Percentiles rank a stretch among this genome's conserved stretches.
phyloP scores from a whole-genome alignment of 2,113 vertebrate species.

The Chaenocephalus aceratus region DNA sequence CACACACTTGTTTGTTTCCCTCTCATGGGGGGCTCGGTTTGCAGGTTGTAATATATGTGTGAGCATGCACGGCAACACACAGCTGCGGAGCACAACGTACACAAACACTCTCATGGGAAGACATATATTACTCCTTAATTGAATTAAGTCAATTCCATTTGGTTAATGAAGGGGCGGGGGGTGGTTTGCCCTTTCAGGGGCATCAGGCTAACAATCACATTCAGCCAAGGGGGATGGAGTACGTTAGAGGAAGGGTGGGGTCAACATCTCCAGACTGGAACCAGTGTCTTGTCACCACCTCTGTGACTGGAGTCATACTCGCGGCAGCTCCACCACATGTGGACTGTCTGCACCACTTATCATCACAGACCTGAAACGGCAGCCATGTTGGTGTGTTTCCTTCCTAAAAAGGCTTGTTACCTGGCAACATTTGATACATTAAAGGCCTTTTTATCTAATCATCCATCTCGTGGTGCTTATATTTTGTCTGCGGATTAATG shows the following conservation, averaged over 20 bases:
- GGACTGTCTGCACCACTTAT: slow-evolving; percentile 53
- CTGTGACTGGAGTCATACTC: slow-evolving; percentile 32
- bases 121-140: slow-evolving; percentile 68
- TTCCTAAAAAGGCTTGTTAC: slow-evolving; percentile 64
- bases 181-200: slow-evolving; percentile 51
- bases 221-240: slow-evolving; percentile 35
- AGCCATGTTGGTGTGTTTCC: slow-evolving; percentile 24
- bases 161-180: slow-evolving; percentile 68
- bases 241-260: slow-evolving; percentile 27
- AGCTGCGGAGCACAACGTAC: slow-evolving; percentile 43
- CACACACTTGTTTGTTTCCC: slow-evolving; percentile 28
- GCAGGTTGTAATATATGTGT: slow-evolving; percentile 27
- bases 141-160: slow-evolving; percentile 80
- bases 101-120: slow-evolving; percentile 66
- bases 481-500: slow-evolving; percentile 65
- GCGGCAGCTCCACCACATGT: slow-evolving; percentile 19
- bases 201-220: slow-evolving; percentile 70
- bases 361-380: slow-evolving; percentile 37
- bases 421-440: slow-evolving; percentile 73
- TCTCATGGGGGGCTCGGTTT: slow-evolving; percentile 27
- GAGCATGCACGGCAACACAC: slow-evolving; percentile 1
- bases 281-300: slow-evolving; percentile 49
- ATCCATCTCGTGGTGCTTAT: slow-evolving; percentile 43
- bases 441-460: slow-evolving; percentile 51
- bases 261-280: slow-evolving; percentile 27